phyloP scores from a whole-genome alignment of 2,113 vertebrate genomes.

The Petrocephalus microphthalmus region DNA sequence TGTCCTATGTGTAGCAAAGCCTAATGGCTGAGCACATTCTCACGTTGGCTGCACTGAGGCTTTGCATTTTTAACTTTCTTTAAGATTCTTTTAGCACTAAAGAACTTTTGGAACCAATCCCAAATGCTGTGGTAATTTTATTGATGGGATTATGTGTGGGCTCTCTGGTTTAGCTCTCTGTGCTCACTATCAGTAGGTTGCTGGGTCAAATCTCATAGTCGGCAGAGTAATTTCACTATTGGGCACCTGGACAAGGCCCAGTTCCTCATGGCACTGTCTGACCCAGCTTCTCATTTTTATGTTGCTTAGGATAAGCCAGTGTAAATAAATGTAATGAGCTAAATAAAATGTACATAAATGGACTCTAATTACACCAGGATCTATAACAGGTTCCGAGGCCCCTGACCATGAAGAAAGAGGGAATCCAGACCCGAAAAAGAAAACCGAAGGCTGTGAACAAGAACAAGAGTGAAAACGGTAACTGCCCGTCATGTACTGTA shows the following conservation, averaged over 20 bases:
- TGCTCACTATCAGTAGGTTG: neutral
- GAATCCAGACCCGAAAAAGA: constrained; percentile 92
- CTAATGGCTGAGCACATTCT: neutral
- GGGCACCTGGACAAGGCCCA: neutral
- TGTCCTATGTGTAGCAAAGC: neutral
- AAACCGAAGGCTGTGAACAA: constrained; percentile 72
- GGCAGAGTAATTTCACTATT: neutral
- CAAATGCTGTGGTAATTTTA: neutral
- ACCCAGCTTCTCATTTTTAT: neutral
- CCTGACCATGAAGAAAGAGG: constrained; percentile 97
- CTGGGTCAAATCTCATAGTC: neutral
- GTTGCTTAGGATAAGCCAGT: neutral
- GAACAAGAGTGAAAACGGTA: neutral
- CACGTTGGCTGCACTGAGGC: neutral
- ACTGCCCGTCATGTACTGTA: neutral
- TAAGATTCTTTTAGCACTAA: neutral
- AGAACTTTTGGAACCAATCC: neutral
- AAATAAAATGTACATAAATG: neutral
- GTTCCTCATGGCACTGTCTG: neutral
- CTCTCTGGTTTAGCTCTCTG: neutral
- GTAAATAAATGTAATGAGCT: neutral
- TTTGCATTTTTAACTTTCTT: neutral
- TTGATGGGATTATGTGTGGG: neutral
- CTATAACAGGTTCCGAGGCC: constrained; percentile 79
- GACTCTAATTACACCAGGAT: neutral